These are phyloP conservation scores for Cataglyphis albicans DNA, from an alignment of 2,888 invertebrate genomes.

Conservation along the genomic window DNA sequence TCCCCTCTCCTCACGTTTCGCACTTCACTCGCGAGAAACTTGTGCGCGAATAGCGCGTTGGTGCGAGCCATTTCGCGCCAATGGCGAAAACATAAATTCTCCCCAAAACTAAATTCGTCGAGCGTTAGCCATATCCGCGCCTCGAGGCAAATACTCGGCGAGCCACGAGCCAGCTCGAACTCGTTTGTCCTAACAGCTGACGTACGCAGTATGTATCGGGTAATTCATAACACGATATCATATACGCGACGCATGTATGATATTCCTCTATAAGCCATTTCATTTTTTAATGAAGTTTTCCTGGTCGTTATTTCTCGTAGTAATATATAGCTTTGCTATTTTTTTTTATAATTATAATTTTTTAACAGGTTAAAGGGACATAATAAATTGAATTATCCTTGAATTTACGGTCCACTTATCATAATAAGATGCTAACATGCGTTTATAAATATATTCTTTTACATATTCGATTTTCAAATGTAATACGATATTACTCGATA, in stretches of 20 bases:
- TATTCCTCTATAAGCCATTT: neutral
- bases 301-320: neutral
- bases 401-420: neutral
- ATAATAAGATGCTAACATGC: neutral
- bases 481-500: neutral
- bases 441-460: neutral
- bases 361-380: neutral
- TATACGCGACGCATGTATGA: neutral
- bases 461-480: neutral
- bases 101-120: conserved; percentile 74
- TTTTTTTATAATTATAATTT: neutral
- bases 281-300: neutral
- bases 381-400: neutral
- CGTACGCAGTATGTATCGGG: conserved; percentile 10
- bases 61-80: conserved; percentile 68
- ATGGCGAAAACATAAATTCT: conserved; percentile 77
- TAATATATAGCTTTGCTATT: neutral
- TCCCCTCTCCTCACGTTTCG: conserved; percentile 53
- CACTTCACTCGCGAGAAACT: conserved; percentile 66
- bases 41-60: conserved; percentile 64
- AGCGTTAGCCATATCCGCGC: conserved; percentile 69
- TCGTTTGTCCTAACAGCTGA: conserved; percentile 50
- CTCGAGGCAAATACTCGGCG: conserved; percentile 65
- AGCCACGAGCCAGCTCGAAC: conserved; percentile 50
- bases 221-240: conserved; percentile 12